Percentiles rank a stretch among this genome's conserved stretches.
phyloP scores from a whole-genome alignment of 2,797 vertebrate genomes.

The Lithobates sylvaticus region DNA sequence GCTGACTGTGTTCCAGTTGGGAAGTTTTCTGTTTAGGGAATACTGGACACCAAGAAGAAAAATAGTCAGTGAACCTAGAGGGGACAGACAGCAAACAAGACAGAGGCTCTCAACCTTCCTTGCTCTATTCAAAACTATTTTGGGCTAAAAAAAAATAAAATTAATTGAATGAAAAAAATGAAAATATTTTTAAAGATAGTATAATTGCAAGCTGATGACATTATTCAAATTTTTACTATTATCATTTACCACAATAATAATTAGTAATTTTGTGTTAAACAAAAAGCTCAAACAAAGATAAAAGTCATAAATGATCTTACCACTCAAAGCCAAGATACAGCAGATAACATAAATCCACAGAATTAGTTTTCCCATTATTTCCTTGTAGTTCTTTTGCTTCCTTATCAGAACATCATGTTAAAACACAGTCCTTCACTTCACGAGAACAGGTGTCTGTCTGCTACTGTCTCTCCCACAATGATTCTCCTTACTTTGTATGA shows the following conservation, averaged over 20 bases:
- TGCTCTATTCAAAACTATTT: too few species aligned
- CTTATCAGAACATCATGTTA: conserved; percentile 12
- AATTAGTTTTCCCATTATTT: conserved; percentile 4
- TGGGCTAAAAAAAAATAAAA: too few species aligned
- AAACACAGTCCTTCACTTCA: background rate
- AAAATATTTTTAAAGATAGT: background rate
- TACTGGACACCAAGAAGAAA: too few species aligned
- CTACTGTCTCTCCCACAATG: background rate
- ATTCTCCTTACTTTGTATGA: background rate
- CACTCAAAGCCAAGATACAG: background rate
- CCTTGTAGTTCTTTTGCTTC: background rate
- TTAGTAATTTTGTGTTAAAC: background rate
- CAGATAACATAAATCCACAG: conserved; percentile 3
- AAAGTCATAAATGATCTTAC: conserved; percentile 5
- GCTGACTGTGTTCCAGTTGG: too few species aligned
- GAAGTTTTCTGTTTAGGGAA: too few species aligned
- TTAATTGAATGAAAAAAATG: too few species aligned
- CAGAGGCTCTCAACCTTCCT: too few species aligned
- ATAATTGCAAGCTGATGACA: background rate
- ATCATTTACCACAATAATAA: background rate
- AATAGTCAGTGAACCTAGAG: too few species aligned
- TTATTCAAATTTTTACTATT: background rate
- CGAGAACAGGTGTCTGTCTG: background rate
- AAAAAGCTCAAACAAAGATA: background rate
- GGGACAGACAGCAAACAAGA: too few species aligned